Conservation (phyloP, 2,797 vertebrate genomes). For the Babyrousa celebensis region DNA sequence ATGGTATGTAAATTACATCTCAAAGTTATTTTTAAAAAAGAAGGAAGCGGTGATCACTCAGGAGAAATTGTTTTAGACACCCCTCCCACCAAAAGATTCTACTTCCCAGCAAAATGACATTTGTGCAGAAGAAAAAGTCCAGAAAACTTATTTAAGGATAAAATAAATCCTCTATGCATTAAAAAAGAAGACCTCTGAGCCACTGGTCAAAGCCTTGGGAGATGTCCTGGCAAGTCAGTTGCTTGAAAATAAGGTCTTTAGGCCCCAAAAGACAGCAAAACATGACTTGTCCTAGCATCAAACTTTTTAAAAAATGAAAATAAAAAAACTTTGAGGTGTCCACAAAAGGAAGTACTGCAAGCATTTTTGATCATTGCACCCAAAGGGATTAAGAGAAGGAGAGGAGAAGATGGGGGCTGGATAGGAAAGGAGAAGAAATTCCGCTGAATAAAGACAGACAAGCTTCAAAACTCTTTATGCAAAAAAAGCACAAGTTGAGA, state of each 20-base stretch:
- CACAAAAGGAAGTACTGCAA: neutral
- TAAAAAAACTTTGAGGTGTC: neutral
- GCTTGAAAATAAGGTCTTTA: constrained; percentile 5
- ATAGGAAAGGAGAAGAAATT: neutral
- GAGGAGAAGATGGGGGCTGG: neutral
- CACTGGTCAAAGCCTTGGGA: neutral
- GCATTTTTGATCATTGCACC: neutral
- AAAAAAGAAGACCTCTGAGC: neutral
- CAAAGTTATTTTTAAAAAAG: constrained; percentile 5
- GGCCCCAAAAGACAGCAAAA: neutral
- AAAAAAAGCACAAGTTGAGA: neutral
- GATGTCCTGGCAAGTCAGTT: neutral
- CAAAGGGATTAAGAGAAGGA: constrained; percentile 22
- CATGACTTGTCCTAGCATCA: neutral
- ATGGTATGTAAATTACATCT: neutral
- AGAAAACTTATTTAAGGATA: neutral
- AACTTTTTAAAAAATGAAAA: neutral
- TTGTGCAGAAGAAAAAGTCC: neutral
- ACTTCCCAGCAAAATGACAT: constrained; percentile 15
- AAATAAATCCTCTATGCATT: neutral
- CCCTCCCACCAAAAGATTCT: neutral
- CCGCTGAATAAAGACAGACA: neutral
- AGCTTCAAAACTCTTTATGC: neutral
- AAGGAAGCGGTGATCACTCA: neutral
- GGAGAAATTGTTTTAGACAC: neutral